Conservation (phyloP, 2,113 vertebrate species). For the Mustela nigripes region DNA sequence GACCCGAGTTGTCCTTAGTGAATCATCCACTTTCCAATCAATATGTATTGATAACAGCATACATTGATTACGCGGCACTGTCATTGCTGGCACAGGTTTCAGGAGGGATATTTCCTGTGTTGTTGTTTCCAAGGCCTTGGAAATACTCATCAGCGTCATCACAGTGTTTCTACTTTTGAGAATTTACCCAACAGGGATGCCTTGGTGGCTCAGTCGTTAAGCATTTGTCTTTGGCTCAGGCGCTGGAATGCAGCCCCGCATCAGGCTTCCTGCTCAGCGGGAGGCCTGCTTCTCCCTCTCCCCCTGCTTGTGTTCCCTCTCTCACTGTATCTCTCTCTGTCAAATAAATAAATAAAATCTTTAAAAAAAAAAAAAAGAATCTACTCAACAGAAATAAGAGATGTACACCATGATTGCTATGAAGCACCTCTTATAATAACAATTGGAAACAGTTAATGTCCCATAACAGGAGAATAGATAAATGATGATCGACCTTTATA, state of each 20-base stretch:
- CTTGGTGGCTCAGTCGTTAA: too few species aligned
- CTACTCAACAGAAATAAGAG: conserved; percentile 5
- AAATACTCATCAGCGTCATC: neutral
- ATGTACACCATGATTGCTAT: neutral
- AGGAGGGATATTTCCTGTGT: neutral
- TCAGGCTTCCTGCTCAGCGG: too few species aligned
- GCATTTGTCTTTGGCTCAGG: too few species aligned
- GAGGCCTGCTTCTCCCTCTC: too few species aligned
- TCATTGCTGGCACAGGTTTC: accelerated
- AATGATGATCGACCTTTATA: neutral
- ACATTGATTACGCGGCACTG: neutral
- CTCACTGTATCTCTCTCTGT: too few species aligned
- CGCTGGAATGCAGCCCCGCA: too few species aligned
- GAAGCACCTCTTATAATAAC: neutral
- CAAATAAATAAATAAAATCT: too few species aligned
- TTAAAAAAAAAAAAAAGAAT: neutral
- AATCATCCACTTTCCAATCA: neutral
- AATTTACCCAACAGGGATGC: neutral
- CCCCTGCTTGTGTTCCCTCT: too few species aligned
- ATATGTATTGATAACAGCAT: neutral
- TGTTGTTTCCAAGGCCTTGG: neutral
- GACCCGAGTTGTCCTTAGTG: neutral
- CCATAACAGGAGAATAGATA: neutral
- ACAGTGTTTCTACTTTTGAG: neutral
- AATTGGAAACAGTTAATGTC: neutral